Conservation (phyloP, 2,888 invertebrate genomes). For the Plutella xylostella region DNA sequence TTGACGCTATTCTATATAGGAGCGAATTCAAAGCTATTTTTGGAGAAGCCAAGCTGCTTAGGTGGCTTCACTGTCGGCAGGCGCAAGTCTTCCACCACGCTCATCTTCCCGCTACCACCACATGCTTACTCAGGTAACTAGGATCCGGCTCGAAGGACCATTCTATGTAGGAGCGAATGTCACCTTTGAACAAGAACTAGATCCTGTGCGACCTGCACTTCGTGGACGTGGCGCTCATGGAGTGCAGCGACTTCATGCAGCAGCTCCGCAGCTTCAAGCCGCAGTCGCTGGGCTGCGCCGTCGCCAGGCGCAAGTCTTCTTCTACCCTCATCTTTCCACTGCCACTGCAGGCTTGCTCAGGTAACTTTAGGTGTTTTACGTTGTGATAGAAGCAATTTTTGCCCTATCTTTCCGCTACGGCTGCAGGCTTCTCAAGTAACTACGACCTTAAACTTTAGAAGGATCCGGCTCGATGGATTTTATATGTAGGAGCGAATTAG, state of each 20-base stretch:
- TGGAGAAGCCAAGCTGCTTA: too few relatives aligned
- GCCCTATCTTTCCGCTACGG: too few relatives aligned
- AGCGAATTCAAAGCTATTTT: too few relatives aligned
- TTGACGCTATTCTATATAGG: too few relatives aligned
- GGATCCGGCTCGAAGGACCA: background rate
- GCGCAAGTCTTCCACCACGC: slow-evolving; percentile 92
- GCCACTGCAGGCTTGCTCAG: slow-evolving; percentile 94
- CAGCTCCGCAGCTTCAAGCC: slow-evolving; percentile 95
- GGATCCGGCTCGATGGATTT: too few relatives aligned
- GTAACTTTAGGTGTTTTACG: too few relatives aligned
- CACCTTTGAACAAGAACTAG: slow-evolving; percentile 74
- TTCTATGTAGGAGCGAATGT: background rate
- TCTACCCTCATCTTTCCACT: slow-evolving; percentile 73
- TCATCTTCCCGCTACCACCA: slow-evolving; percentile 93
- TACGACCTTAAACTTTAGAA: too few relatives aligned
- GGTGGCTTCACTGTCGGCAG: slow-evolving; percentile 87
- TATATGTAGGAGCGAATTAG: too few relatives aligned
- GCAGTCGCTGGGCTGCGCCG: slow-evolving; percentile 94
- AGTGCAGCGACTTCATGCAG: slow-evolving; percentile 97
- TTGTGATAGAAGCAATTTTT: too few relatives aligned
- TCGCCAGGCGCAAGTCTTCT: slow-evolving; percentile 84
- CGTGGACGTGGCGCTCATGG: slow-evolving; percentile 96
- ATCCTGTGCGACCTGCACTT: slow-evolving; percentile 97
- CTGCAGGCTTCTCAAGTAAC: too few relatives aligned
- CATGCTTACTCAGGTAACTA: slow-evolving; percentile 90